These are phyloP conservation scores for Aviceda leuphotes DNA, from an alignment of 2,797 vertebrate genomes.

Conservation along the genomic window DNA sequence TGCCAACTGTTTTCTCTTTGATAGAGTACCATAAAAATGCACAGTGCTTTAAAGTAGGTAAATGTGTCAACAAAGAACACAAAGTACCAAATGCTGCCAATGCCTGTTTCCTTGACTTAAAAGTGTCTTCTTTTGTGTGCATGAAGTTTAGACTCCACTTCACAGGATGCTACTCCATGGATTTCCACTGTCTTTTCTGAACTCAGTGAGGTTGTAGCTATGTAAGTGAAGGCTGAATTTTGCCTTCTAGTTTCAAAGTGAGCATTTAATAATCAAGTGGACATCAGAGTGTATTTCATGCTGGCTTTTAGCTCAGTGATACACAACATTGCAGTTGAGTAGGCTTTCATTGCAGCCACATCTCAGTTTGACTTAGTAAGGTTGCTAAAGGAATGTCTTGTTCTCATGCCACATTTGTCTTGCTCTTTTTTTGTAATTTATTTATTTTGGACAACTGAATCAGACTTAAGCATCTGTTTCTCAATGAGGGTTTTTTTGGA, in stretches of 20 bases:
- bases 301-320: neutral
- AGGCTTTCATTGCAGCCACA: neutral
- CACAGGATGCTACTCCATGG: neutral
- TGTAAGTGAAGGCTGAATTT: neutral
- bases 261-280: neutral
- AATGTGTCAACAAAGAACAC: neutral
- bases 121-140: neutral
- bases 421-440: neutral
- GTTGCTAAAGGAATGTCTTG: neutral
- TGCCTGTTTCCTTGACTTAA: neutral
- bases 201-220: neutral
- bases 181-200: neutral
- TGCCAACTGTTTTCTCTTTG: neutral
- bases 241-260: neutral
- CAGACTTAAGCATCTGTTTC: neutral
- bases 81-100: neutral
- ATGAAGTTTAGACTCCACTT: neutral
- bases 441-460: neutral
- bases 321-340: neutral
- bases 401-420: neutral
- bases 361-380: neutral
- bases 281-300: neutral
- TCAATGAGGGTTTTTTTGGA: neutral
- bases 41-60: neutral
- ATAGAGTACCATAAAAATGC: neutral